Base-by-base conservation (phyloP, 2,113 vertebrate species). In the Ceyx cyanopectus region DNA sequence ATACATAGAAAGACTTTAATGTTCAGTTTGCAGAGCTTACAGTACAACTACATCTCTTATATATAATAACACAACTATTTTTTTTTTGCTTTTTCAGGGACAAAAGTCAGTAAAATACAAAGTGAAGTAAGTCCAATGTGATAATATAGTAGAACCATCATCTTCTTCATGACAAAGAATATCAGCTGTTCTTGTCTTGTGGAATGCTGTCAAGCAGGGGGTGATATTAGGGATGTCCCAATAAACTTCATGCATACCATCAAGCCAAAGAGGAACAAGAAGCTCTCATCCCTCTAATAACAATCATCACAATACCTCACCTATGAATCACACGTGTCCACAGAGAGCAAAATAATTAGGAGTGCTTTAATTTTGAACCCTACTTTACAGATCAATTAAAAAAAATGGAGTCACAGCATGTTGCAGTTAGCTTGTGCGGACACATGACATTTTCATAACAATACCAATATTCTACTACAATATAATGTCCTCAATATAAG, bases 11-110 rank as follows among this genome's bases (percentile, higher is more conserved):
- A 29, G 51, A 94, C 53, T 79, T 67, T 4, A 27, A 82, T 2
- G 2, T 62, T 89, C 57, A 89, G 34, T 83, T 96, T 83, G 83
- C 78, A 89, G n/a, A 89, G 58, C 69, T 89, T 94, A 94, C 61
- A 94, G 58, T 80, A 89, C 68, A 92, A 58, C 67, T 89, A 61
- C 30, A 2, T 37, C 37, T 37, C 10, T 60, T 72, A 69, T 81
- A 32, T 54, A 14, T 30, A 63, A n/a, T 30, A 50, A 37, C 37
- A 37, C 37, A 37, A 37, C 37, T 37, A 10, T 10, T 51, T 67
- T 61, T 29, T 40, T 78, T 91, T 73, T 75, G 2, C 18, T 61
- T 93, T 89, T 77, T 60, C 26, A 77, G 14, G 37, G 58, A 85
- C 29, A 77, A 51, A 48, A 46, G 23, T 45, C 45, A 87, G 26